Base-by-base conservation (phyloP, 2,113 vertebrate genomes). In the Ptychochromis oligacanthus region DNA sequence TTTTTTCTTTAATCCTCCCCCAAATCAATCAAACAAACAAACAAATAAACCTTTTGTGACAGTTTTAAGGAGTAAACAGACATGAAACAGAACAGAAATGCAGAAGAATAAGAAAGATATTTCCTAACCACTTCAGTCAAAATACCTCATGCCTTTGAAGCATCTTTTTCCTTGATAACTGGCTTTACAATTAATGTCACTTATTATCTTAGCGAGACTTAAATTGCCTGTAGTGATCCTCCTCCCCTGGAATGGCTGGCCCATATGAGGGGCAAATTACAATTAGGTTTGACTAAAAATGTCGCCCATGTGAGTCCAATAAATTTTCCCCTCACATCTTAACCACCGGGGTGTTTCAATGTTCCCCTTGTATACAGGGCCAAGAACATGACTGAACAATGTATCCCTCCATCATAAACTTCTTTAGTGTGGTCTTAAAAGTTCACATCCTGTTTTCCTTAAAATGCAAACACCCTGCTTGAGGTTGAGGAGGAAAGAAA, bases 401-500 rank as follows among this genome's bases (percentile, higher is more conserved):
- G 91, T 93, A 87, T 87, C 62, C 84, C 76, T 88, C 40, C 75
- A 67, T 81, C 89, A 90, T 92, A 92, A 92, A 93, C 76, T 56
- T 38, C 80, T 91, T 93, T 90, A 86, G 87, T 92, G 93, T 87
- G 92, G 87, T 92, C 87, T 92, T 88, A 75, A 89, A 93, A 85
- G 72, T 85, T 92, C 78, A 93, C 90, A 80, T 94, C 94, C 93
- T 94, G 93, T 93, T 94, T 94, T 94, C 79, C 88, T 88, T 85
- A 79, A 80, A 88, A 92, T 61, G 54, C 91, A 92, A 90, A 93
- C 56, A 87, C 85, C 75, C 75, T 60, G 83, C 55, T 76, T 85
- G 84, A 80, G 85, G 75, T 89, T 49, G 84, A 77, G 85, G 38
- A 84, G 74, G 65, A 56, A n/a, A 57, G 14, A 75, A 20, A 70